These are phyloP conservation scores for Atethmia centrago DNA, from an alignment of 2,888 invertebrate species.

Conservation along the genomic window DNA sequence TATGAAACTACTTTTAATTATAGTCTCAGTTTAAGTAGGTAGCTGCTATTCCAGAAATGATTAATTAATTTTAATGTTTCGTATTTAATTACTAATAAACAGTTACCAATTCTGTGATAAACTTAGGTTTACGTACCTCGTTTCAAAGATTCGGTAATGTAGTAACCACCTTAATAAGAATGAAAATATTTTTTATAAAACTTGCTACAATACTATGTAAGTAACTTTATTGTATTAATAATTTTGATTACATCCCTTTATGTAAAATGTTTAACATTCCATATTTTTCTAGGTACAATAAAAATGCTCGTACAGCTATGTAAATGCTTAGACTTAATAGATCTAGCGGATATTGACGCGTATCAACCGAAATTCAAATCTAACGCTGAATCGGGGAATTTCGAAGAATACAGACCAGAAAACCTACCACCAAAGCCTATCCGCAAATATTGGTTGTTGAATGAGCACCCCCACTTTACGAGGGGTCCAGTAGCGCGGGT, in stretches of 20 bases:
- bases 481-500: not conserved
- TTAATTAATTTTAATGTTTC: slow-evolving; percentile 44
- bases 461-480: not conserved
- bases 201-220: slow-evolving; percentile 68
- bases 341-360: slow-evolving; percentile 44
- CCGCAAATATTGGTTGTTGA: slow-evolving; percentile 52
- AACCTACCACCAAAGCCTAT: slow-evolving; percentile 19
- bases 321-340: slow-evolving; percentile 67
- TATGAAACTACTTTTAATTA: slow-evolving; percentile 15
- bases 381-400: not conserved
- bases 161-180: slow-evolving; percentile 38
- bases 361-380: not conserved
- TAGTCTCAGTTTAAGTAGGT: not conserved
- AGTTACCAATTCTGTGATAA: not conserved
- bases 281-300: slow-evolving; percentile 59
- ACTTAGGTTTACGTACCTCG: not conserved
- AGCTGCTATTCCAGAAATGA: not conserved
- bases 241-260: not conserved
- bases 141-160: slow-evolving; percentile 31
- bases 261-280: not conserved
- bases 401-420: slow-evolving; percentile 15
- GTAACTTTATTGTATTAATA: slow-evolving; percentile 48
- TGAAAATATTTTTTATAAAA: slow-evolving; percentile 71
- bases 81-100: slow-evolving; percentile 40
- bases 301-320: slow-evolving; percentile 59